Conservation (phyloP, 2,797 vertebrate genomes). For the Leptatherina wallacei region DNA sequence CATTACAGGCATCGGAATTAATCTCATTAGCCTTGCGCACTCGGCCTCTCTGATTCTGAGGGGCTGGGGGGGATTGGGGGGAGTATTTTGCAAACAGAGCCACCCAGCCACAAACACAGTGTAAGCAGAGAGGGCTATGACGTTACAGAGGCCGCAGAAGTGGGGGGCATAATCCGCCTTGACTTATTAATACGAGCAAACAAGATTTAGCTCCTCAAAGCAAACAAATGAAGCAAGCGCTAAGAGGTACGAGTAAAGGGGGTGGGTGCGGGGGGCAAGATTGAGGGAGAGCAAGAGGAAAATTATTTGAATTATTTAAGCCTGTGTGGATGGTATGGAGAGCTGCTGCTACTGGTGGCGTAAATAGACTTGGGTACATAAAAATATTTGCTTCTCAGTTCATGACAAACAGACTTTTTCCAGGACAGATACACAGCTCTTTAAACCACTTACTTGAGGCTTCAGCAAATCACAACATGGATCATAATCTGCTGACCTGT, state of each 20-base stretch:
- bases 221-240: constrained; percentile 81
- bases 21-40: constrained; percentile 82
- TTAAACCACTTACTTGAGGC: constrained; percentile 21
- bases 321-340: constrained; percentile 49
- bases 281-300: constrained; percentile 48
- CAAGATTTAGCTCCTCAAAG: constrained; percentile 84
- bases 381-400: constrained; percentile 24
- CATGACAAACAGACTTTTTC: constrained; percentile 13
- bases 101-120: constrained; percentile 64
- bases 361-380: constrained; percentile 30
- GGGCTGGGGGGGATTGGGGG: constrained; percentile 1
- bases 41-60: constrained; percentile 60
- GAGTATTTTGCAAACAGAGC: constrained; percentile 72
- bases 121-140: constrained; percentile 62
- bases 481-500: constrained; percentile 51
- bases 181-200: constrained; percentile 83
- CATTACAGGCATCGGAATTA: constrained; percentile 85
- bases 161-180: constrained; percentile 73
- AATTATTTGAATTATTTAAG: constrained; percentile 72
- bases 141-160: constrained; percentile 46
- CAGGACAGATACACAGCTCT: not conserved
- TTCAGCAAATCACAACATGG: constrained; percentile 39
- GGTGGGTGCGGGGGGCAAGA: constrained; percentile 13
- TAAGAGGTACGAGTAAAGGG: constrained; percentile 49
- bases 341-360: constrained; percentile 48